Evolutionary conservation across 2,888 invertebrate genomes (phyloP), one percentile per base, ranked within the genome.

Genomic region (Aethes cnicana): DNA sequence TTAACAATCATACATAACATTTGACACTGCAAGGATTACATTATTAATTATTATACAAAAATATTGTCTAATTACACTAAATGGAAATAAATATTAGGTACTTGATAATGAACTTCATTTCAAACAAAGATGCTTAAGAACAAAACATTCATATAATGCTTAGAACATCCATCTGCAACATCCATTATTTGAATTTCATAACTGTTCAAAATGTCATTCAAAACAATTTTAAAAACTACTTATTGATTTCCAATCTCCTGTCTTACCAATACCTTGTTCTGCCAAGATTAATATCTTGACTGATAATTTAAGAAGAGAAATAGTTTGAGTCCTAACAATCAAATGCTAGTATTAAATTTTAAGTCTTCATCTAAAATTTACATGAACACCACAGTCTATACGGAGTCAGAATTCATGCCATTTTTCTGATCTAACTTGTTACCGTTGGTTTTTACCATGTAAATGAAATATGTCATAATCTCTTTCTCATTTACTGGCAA

Each of bases 401-500:
- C 77, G 59, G 87, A 87, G 74, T 94, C 94, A 61, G 91, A 92
- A 73, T 92, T 94, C 62, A 94, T 90, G 65, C 94, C 94, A 82
- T 94, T 95, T 75, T 94, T 95, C 80, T 94, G 95, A 78, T 97
- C 96, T 72, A 96, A 86, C 76, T 96, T 95, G 80, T 96, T 96
- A 59, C 94, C 93, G 80, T 97, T 97, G 43, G 96, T 96, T 89
- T 98, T 98, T 2, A 98, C 97, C 91, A 96, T 97, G 78, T 98
- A 98, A 69, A 98, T 97, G 78, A 98, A 98, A 76, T 95, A 97
- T 39, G 98, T 96, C 56, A 98, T 91, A 37, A 96, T 95, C 81
- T 98, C 98, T 78, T 98, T 98, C 81, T 98, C 98, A 69, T 95
- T 94, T 8, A 98, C 96, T 28, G 96, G 97, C 80, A 98, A 95